phyloP scores from a whole-genome alignment of 2,888 invertebrate genomes.

The Limnephilus rhombicus region DNA sequence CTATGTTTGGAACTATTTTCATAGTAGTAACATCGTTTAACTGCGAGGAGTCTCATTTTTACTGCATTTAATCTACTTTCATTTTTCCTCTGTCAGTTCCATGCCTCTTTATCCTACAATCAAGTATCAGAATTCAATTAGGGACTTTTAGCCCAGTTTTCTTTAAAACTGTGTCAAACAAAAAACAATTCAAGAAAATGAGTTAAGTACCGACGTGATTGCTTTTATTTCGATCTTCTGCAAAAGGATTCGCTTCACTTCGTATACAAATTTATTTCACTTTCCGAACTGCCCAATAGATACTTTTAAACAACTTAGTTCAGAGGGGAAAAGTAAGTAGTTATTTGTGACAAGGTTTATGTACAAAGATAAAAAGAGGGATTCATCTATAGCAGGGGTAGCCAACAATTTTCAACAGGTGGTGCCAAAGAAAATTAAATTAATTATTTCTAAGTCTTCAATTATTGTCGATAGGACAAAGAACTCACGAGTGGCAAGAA shows the following conservation, averaged over 20 bases:
- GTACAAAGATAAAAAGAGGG: not conserved
- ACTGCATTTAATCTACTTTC: no score
- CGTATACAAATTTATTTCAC: not conserved
- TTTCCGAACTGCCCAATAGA: not conserved
- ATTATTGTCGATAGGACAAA: no score
- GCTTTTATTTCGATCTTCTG: not conserved
- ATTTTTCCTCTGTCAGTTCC: no score
- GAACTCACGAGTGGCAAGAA: no score
- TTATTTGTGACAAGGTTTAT: not conserved
- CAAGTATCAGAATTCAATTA: not conserved
- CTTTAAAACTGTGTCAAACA: not conserved
- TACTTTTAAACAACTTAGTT: not conserved
- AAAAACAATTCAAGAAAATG: not conserved
- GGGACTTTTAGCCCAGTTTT: not conserved
- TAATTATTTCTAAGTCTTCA: no score
- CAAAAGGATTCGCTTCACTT: not conserved
- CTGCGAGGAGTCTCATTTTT: no score
- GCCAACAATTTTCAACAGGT: not conserved
- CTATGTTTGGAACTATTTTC: no score
- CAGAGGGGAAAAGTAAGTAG: not conserved
- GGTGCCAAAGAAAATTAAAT: not conserved
- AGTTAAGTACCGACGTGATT: not conserved
- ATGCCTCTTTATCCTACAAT: no score
- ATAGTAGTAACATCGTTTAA: no score
- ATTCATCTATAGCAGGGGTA: not conserved